phyloP scores from a whole-genome alignment of 2,888 invertebrate species.

The Palloptera scutellata region DNA sequence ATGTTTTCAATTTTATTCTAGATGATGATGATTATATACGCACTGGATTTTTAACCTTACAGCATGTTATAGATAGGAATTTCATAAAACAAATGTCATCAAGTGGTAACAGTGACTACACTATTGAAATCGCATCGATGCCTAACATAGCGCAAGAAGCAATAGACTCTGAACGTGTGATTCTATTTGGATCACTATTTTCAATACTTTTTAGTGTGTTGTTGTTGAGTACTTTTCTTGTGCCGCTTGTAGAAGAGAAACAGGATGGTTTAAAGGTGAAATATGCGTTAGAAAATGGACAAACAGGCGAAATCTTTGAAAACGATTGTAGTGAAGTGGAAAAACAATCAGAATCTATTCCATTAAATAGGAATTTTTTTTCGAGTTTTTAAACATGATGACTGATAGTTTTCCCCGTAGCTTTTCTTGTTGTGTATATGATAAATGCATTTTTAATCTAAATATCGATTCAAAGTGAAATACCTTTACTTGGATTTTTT shows the following conservation, averaged over 20 bases:
- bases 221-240: conserved; percentile 62
- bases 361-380: too few relatives aligned
- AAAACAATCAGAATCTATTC: too few relatives aligned
- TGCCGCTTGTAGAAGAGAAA: conserved; percentile 70
- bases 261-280: conserved; percentile 68
- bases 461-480: too few relatives aligned
- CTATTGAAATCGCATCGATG: conserved; percentile 47
- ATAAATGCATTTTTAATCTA: too few relatives aligned
- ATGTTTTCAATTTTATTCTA: conserved; percentile 45
- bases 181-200: conserved; percentile 52
- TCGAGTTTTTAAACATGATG: too few relatives aligned
- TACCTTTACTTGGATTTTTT: neutral
- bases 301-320: too few relatives aligned
- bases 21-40: conserved; percentile 63
- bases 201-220: conserved; percentile 52
- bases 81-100: conserved; percentile 63
- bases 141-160: conserved; percentile 46
- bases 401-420: too few relatives aligned
- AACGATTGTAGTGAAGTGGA: too few relatives aligned
- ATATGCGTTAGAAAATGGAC: neutral
- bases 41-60: conserved; percentile 68
- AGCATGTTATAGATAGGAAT: conserved; percentile 70
- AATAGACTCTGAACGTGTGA: conserved; percentile 48
- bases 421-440: too few relatives aligned
- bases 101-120: conserved; percentile 1